Conservation (phyloP, 2,113 vertebrate species). For the Clarias batrachus region DNA sequence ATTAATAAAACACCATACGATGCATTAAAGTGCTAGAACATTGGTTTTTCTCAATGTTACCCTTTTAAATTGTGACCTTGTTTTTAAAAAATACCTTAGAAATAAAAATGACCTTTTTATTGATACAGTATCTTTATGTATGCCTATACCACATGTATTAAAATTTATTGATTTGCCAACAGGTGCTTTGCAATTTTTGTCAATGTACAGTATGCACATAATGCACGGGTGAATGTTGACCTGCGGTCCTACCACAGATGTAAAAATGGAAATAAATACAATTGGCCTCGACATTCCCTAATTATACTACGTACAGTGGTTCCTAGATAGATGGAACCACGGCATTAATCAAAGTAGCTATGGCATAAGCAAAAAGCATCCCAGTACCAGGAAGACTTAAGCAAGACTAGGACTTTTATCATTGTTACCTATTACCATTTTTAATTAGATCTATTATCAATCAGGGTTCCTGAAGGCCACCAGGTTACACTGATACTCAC, state of each 20-base stretch:
- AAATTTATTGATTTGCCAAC: not conserved
- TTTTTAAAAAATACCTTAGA: not conserved
- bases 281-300: no score
- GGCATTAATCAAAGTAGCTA: not conserved
- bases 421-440: not conserved
- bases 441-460: not conserved
- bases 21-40: not conserved
- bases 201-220: no score
- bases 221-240: no score
- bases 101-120: not conserved
- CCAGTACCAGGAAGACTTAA: not conserved
- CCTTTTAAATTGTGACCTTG: not conserved
- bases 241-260: no score
- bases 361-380: not conserved
- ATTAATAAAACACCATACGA: not conserved
- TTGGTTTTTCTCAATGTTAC: not conserved
- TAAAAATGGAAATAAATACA: no score
- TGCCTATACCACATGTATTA: not conserved
- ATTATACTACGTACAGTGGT: no score
- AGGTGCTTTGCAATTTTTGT: not conserved
- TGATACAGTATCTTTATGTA: not conserved
- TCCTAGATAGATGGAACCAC: not conserved
- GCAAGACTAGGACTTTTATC: not conserved
- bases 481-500: conserved; percentile 60
- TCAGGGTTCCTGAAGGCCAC: not conserved